Base-by-base conservation (phyloP, 2,797 vertebrate species). In the Hipposideros larvatus region DNA sequence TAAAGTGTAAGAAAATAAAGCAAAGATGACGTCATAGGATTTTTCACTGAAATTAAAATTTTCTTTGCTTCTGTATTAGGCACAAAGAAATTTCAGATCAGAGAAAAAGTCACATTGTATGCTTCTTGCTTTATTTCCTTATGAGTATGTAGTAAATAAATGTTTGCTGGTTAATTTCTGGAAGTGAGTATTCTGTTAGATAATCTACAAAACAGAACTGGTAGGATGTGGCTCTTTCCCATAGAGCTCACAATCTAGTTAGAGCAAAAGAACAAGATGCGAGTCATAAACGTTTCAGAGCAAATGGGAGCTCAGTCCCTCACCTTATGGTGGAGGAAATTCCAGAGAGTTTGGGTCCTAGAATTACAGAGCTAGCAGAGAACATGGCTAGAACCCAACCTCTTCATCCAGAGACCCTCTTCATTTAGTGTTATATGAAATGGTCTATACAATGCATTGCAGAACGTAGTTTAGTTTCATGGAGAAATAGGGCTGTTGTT, bases 91-190 rank as follows among this genome's bases (percentile, higher is more conserved):
- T 59, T 83, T 90, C 71, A 41, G 11, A 68, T 71, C 41, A 73
- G 13, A 66, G n/a, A 55, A 89, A 79, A 89, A 41, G 11, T 55
- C 74, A 93, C 37, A 31, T 28, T 34, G 31, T 19, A 31, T 10
- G 10, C 6, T 74, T 3, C 26, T 78, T 91, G 31, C 21, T 89
- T 77, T 73, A 22, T 84, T 84, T 83, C 90, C 19, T 61, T 83
- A 66, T 70, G 61, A 65, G 22, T 15, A 73, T 61, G 11, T 61
- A 61, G 34, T 65, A 3, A 16, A 8, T 37, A 68, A 79, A 11
- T 55, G 4, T 80, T 93, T 91, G 18, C 77, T 89, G 61, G 19
- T n/a, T 90, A 82, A 66, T 91, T 93, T 96, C 63, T 55, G 34
- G 31, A 90, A 80, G 16, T 8, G 24, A 88, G 46, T 5, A n/a